These are phyloP conservation scores for Philopotamus ludificatus DNA, from an alignment of 1,140 invertebrate genomes.

Conservation along the genomic window DNA sequence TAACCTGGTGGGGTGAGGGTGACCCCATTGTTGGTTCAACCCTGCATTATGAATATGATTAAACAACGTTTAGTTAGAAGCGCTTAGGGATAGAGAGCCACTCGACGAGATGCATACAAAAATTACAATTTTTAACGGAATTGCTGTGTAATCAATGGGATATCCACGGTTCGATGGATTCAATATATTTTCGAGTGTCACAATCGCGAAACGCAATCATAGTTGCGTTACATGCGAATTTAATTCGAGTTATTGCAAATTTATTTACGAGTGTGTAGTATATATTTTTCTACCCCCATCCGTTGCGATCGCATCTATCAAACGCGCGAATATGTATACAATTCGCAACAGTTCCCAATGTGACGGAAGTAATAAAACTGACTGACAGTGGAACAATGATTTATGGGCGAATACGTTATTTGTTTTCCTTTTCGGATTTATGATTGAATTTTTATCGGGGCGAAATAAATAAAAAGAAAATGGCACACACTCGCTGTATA, in stretches of 20 bases:
- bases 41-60: constrained; percentile 35
- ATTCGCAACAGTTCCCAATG: constrained; percentile 1
- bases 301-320: too few species aligned
- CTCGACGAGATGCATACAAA: too few species aligned
- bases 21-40: constrained; percentile 28
- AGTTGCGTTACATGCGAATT: neutral
- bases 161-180: too few species aligned
- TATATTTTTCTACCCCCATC: too few species aligned
- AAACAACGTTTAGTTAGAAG: constrained; percentile 31
- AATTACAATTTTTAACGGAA: too few species aligned
- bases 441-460: neutral
- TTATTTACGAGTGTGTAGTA: too few species aligned
- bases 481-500: neutral
- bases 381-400: constrained; percentile 38
- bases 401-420: constrained; percentile 15
- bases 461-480: neutral
- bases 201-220: too few species aligned
- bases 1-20: constrained; percentile 14
- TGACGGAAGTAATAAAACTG: constrained; percentile 40
- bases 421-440: neutral
- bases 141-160: too few species aligned
- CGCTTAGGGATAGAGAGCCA: constrained; percentile 25
- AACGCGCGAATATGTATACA: neutral
- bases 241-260: too few species aligned
- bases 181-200: too few species aligned